Conservation (phyloP, 2,113 vertebrate species). For the Cephalopholis sonnerati region DNA sequence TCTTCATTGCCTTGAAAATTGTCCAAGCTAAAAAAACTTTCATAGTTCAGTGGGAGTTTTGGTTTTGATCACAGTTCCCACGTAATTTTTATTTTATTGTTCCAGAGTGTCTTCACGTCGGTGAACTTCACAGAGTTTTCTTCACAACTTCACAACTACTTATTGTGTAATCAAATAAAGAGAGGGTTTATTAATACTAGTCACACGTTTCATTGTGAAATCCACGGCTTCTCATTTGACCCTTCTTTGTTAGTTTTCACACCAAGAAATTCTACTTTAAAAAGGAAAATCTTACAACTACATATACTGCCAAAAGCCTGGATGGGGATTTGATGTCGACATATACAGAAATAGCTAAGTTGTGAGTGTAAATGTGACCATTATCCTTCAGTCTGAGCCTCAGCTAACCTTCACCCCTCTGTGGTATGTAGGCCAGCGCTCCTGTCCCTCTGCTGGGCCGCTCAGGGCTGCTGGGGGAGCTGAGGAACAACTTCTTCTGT, state of each 20-base stretch:
- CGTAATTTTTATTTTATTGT: conserved; percentile 1
- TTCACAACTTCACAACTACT: not conserved
- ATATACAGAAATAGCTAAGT: not conserved
- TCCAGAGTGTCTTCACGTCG: conserved; percentile 3
- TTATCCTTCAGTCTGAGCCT: not conserved
- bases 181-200: not conserved
- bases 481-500: conserved; percentile 95
- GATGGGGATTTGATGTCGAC: not conserved
- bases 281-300: not conserved
- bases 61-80: not conserved
- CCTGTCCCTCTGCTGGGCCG: conserved; percentile 94
- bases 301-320: not conserved
- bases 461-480: conserved; percentile 92
- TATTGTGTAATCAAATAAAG: not conserved
- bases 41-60: not conserved
- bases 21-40: not conserved
- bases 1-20: not conserved
- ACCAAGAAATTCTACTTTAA: not conserved
- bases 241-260: not conserved
- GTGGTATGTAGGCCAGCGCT: conserved; percentile 85
- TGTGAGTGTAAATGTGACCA: not conserved
- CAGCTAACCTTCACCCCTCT: not conserved
- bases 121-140: not conserved
- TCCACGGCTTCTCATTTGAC: not conserved
- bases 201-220: not conserved